Evolutionary conservation across 2,113 vertebrate species (phyloP).

Genomic region (Sceloporus undulatus): DNA sequence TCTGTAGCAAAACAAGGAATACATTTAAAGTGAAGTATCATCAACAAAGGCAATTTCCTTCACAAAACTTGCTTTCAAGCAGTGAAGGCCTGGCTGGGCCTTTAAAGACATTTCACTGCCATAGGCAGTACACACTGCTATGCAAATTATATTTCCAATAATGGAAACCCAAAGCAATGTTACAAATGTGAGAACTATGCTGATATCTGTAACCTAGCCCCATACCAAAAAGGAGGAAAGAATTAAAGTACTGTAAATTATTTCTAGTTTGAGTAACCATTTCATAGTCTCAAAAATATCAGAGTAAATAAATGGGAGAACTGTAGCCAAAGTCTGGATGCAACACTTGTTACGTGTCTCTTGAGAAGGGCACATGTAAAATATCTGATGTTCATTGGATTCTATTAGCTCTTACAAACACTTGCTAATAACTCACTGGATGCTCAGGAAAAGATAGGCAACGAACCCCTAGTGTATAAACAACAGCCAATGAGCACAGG

Average conservation of each 20-base stretch:
- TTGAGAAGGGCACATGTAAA: neutral
- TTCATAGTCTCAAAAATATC: neutral
- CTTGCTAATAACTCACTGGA: neutral
- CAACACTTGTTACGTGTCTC: neutral
- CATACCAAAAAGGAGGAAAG: neutral
- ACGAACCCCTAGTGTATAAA: neutral
- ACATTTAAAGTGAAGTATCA: slow-evolving; percentile 51
- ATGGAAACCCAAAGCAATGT: slow-evolving; percentile 40
- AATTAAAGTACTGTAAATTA: slow-evolving; percentile 23
- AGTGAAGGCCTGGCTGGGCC: slow-evolving; percentile 30
- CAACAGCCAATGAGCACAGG: neutral
- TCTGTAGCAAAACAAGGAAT: slow-evolving; percentile 57
- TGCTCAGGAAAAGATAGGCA: neutral
- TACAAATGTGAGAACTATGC: neutral
- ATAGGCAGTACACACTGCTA: slow-evolving; percentile 27
- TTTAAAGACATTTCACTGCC: slow-evolving; percentile 49
- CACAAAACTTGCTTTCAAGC: slow-evolving; percentile 51
- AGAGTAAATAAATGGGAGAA: slow-evolving; percentile 14
- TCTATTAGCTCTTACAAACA: neutral
- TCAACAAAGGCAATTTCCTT: slow-evolving; percentile 50
- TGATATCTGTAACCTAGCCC: slow-evolving; percentile 34
- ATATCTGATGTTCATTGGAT: neutral
- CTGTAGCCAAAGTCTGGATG: slow-evolving; percentile 8
- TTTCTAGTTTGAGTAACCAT: slow-evolving; percentile 34
- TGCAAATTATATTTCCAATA: slow-evolving; percentile 43